Evolutionary conservation across 2,113 vertebrate species (phyloP).

Genomic region (Lamprologus tigripictilis): DNA sequence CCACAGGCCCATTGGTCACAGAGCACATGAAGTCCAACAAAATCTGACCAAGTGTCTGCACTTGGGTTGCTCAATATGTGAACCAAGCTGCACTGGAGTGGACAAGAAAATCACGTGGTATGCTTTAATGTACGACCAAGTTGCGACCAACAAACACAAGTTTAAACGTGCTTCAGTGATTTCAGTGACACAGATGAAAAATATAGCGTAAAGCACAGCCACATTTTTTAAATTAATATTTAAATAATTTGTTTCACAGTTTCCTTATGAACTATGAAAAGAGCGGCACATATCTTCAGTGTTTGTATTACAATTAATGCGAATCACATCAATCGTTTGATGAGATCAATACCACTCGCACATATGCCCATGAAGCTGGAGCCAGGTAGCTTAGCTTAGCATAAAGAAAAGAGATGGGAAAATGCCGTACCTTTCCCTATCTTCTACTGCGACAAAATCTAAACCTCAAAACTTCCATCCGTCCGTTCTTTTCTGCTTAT

Average conservation of each 20-base stretch:
- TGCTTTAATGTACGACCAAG: neutral
- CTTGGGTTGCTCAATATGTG: conserved; percentile 9
- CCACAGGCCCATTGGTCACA: conserved; percentile 35
- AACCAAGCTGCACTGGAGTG: neutral
- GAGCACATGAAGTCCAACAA: conserved; percentile 11
- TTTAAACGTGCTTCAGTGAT: neutral
- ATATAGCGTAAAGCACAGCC: neutral
- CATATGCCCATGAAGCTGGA: neutral
- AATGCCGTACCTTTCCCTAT: neutral
- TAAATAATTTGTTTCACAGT: neutral
- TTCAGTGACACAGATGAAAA: neutral
- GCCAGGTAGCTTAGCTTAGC: neutral
- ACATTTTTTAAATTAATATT: neutral
- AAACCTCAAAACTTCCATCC: neutral
- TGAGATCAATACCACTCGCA: rapidly evolving
- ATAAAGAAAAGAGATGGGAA: neutral
- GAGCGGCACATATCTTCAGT: neutral
- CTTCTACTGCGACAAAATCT: neutral
- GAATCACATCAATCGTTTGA: rapidly evolving
- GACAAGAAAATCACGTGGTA: neutral
- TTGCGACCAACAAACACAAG: neutral
- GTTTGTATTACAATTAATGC: neutral
- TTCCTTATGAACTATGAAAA: neutral
- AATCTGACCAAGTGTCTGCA: conserved; percentile 41
- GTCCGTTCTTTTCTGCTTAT: neutral